A percentile compares a stretch with the other conserved stretches of the same genome.
Conservation (phyloP, 2,797 vertebrate species). For the Pyrocephalus nanus region DNA sequence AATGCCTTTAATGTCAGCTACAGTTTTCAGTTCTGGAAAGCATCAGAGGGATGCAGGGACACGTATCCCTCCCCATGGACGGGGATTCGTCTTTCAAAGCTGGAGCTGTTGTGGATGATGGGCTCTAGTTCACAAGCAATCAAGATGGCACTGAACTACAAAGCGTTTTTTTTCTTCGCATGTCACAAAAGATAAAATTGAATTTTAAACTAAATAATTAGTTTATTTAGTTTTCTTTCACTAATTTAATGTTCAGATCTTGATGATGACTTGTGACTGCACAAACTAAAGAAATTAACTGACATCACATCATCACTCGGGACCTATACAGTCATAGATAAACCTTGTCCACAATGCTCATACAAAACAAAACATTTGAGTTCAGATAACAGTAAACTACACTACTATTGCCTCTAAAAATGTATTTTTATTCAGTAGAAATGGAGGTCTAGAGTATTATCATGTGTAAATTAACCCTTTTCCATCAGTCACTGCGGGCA, state of each 20-base stretch:
- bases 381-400: background rate
- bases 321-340: background rate
- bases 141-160: background rate
- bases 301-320: background rate
- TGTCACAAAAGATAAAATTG: background rate
- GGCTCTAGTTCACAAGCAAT: background rate
- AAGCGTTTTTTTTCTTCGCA: background rate
- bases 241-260: background rate
- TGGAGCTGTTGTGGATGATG: background rate
- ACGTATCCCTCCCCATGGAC: background rate
- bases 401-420: background rate
- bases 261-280: background rate
- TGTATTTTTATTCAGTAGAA: background rate
- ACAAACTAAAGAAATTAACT: background rate
- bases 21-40: slow-evolving; percentile 42
- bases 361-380: background rate
- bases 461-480: background rate
- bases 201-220: background rate
- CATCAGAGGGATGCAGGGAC: slow-evolving; percentile 6
- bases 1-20: slow-evolving; percentile 42
- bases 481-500: background rate
- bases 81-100: background rate
- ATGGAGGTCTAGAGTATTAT: background rate
- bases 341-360: background rate
- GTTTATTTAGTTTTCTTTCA: background rate